Evolutionary conservation across 1,140 invertebrate species (phyloP).

Genomic region (Venturia canescens): DNA sequence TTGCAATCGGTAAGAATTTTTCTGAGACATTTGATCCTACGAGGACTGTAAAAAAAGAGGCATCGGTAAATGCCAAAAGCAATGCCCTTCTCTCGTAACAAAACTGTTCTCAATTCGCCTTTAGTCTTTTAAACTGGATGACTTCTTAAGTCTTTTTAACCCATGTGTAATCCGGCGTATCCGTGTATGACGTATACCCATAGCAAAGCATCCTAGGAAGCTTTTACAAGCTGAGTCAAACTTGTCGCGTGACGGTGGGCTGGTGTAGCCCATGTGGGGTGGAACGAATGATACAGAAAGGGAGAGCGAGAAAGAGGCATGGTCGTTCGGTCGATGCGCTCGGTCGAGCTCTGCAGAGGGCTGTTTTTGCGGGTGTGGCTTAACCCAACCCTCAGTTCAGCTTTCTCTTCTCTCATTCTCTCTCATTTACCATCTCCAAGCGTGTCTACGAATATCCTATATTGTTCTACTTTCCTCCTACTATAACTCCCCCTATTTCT

Average conservation of each 20-base stretch:
- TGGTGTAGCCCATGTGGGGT: constrained; percentile 53
- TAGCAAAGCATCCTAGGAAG: constrained; percentile 63
- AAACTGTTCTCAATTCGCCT: no score
- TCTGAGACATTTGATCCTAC: no score
- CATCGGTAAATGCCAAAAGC: no score
- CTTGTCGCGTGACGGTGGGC: constrained; percentile 68
- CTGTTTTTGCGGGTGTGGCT: constrained; percentile 76
- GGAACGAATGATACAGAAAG: constrained; percentile 54
- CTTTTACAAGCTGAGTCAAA: constrained; percentile 72
- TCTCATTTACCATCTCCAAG: constrained; percentile 39
- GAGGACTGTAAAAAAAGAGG: no score
- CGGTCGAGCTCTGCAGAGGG: constrained; percentile 71
- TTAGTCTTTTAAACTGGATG: no score
- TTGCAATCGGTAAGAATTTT: no score
- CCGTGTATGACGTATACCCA: constrained; percentile 1
- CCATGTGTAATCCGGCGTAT: not conserved
- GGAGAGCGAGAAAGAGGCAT: constrained; percentile 15
- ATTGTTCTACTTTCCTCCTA: constrained; percentile 13
- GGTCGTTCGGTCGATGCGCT: constrained; percentile 32
- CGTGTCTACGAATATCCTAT: constrained; percentile 28
- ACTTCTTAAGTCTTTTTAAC: not conserved
- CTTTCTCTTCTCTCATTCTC: constrained; percentile 49
- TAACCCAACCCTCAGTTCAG: constrained; percentile 64
- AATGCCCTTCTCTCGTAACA: no score
- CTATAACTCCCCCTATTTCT: constrained; percentile 14